These are phyloP conservation scores for Megalops atlanticus DNA, from an alignment of 2,113 vertebrate species.

Conservation along the genomic window DNA sequence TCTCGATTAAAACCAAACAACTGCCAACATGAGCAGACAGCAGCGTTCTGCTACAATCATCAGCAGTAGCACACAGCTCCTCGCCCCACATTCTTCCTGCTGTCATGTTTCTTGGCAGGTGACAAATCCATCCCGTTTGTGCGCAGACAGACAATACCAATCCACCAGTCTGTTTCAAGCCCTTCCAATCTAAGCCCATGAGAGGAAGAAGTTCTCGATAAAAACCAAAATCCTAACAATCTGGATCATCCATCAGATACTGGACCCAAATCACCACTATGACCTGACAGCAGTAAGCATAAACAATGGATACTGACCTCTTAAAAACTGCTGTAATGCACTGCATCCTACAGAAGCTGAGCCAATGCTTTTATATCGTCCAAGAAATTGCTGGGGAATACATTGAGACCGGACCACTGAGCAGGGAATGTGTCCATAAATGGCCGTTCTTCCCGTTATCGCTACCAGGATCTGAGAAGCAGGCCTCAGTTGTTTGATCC, in stretches of 20 bases:
- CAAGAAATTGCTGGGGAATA: not conserved
- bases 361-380: not conserved
- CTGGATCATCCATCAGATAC: constrained; percentile 11
- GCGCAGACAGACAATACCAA: not conserved
- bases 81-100: no score
- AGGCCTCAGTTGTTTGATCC: not conserved
- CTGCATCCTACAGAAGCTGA: not conserved
- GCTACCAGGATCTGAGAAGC: not conserved
- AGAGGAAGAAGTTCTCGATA: no score
- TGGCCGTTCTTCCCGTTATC: not conserved
- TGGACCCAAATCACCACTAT: not conserved
- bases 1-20: no score
- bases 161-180: not conserved
- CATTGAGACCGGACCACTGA: not conserved
- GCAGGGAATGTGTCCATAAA: not conserved
- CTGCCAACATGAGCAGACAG: no score
- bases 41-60: no score
- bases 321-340: not conserved
- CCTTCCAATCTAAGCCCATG: not conserved
- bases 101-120: not conserved
- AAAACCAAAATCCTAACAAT: not conserved
- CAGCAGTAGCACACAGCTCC: no score
- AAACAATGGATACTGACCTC: not conserved
- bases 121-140: not conserved
- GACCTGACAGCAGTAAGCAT: not conserved